phyloP scores from a whole-genome alignment of 2,888 invertebrate genomes.

The Urechis unicinctus region DNA sequence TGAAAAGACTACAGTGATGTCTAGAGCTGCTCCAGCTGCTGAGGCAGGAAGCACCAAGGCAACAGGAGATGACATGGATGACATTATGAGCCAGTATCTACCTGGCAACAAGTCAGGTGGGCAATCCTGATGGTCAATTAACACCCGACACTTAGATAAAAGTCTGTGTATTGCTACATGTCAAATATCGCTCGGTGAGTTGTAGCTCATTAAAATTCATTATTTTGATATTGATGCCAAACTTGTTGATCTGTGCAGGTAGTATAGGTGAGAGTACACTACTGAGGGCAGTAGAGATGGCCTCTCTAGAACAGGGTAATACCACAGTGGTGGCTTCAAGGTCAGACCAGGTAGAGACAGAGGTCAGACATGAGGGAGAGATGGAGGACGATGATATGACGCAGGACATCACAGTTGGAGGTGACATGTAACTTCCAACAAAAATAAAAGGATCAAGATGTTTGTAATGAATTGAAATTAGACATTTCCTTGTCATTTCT shows the following conservation, averaged over 20 bases:
- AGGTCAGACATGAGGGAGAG: background rate
- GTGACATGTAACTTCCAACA: too few relatives aligned
- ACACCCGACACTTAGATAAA: background rate
- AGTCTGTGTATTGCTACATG: background rate
- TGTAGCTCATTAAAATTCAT: background rate
- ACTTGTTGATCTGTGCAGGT: slow-evolving; percentile 1
- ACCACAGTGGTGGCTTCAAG: background rate
- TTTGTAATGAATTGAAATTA: background rate
- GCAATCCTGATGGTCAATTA: background rate
- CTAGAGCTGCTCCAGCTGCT: background rate
- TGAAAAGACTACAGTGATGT: too few relatives aligned
- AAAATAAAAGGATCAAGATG: too few relatives aligned
- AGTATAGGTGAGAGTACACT: slow-evolving; percentile 20
- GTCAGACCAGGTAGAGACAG: background rate
- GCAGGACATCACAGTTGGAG: background rate
- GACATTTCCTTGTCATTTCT: too few relatives aligned
- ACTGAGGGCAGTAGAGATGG: slow-evolving; percentile 16
- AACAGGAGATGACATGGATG: slow-evolving; percentile 28
- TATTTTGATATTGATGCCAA: background rate
- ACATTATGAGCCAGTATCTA: slow-evolving; percentile 42
- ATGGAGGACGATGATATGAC: background rate
- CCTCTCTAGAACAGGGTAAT: background rate
- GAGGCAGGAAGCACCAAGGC: background rate
- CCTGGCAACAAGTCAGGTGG: slow-evolving; percentile 2
- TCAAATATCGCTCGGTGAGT: background rate